Percentiles rank a stretch among this genome's conserved stretches.
Evolutionary conservation across 2,888 invertebrate genomes (phyloP).

Genomic region (Dromius quadrimaculatus): DNA sequence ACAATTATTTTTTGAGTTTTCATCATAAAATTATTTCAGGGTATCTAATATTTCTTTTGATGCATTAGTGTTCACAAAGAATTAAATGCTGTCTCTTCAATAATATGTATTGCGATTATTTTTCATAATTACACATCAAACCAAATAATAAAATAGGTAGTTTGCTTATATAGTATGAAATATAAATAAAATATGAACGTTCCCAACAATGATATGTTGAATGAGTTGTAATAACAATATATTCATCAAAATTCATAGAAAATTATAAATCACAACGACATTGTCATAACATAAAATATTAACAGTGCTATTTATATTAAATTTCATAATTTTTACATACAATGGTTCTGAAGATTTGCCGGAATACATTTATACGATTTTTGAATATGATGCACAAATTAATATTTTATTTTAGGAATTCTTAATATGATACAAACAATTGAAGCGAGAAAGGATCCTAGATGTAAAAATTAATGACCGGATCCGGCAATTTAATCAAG

Average conservation of each 20-base stretch:
- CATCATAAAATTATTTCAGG: too few relatives aligned
- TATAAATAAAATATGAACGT: constrained; percentile 43
- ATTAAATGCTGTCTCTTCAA: too few relatives aligned
- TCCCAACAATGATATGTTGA: constrained; percentile 49
- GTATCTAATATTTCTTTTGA: too few relatives aligned
- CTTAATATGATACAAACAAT: too few relatives aligned
- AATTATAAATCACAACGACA: constrained; percentile 52
- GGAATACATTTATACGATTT: too few relatives aligned
- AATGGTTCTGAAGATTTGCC: constrained; percentile 60
- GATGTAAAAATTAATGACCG: too few relatives aligned
- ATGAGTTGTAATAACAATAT: constrained; percentile 50
- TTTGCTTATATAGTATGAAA: constrained; percentile 34
- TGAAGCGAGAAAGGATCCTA: too few relatives aligned
- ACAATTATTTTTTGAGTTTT: too few relatives aligned
- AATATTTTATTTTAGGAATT: too few relatives aligned
- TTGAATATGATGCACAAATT: too few relatives aligned
- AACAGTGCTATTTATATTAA: constrained; percentile 63
- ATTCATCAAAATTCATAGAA: constrained; percentile 46
- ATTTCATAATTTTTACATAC: constrained; percentile 63
- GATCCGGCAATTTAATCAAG: too few relatives aligned
- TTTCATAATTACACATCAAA: constrained; percentile 50
- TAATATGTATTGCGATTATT: constrained; percentile 49
- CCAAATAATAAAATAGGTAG: constrained; percentile 34
- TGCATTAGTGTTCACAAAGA: too few relatives aligned
- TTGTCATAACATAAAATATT: constrained; percentile 53